Base-by-base conservation (phyloP, 2,888 invertebrate genomes). In the Andricus curvator region DNA sequence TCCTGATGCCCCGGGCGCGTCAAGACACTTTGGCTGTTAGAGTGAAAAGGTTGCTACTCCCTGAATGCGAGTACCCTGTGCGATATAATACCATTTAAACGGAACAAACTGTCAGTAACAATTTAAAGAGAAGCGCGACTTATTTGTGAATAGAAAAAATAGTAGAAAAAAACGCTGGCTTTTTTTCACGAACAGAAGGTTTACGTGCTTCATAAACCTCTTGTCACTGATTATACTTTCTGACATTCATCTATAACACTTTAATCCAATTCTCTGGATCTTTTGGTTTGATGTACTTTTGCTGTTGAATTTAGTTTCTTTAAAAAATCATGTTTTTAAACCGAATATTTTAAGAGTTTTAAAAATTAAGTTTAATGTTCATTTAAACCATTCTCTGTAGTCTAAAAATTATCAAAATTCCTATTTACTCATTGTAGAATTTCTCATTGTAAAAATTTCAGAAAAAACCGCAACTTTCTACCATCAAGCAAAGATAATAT, bases 1-100 rank as follows among this genome's bases (percentile, higher is more conserved):
- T 56, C 56, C 56, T 74, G 74, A 74, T 37, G 74, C 74, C 74
- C 56, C 74, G 56, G 74, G 74, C 74, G 56, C 56, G 74, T 74
- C 74, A 37, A 56, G 56, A 74, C 51, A 74, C 74, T 74, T 74
- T 56, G 33, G 74, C 29, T 56, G 33, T 74, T 56, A 74, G 51
- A 74, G 51, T 74, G 74, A 74, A 74, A 74, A 74, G 74, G 74
- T 74, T 74, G 51, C 74, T 33, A 56, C 74, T 74, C 74, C 74
- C 74, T 74, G 51, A 56, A 56, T n/a, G 56, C 51, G 33, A 56
- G 33, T 56, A 37, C 29, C 13, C n/a, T 37, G 29, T n/a, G 74
- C 74, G 74, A 74, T 74, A 74, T 74, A 56, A 74, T 74, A 56
- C 74, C 56, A 74, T 74, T 74, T 74, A 74, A 74, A 56, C 56